These are phyloP conservation scores for Aspidiotus destructor DNA, from an alignment of 2,888 invertebrate genomes.

Conservation along the genomic window DNA sequence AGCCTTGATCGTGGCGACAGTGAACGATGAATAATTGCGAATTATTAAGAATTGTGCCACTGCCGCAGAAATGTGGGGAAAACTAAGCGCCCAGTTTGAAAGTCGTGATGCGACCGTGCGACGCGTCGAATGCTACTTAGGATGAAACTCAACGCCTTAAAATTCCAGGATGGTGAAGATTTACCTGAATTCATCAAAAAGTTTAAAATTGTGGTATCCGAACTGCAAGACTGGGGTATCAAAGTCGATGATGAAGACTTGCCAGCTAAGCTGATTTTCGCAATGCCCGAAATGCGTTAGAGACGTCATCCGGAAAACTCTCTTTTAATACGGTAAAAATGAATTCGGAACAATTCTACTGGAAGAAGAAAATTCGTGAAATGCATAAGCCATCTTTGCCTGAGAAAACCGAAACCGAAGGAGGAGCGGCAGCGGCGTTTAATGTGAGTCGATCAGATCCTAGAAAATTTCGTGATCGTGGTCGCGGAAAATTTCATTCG, in stretches of 20 bases:
- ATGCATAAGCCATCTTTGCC: background rate
- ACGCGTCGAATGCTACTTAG: background rate
- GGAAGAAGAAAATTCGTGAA: background rate
- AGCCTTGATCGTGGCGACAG: background rate
- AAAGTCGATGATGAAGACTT: background rate
- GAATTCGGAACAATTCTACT: background rate
- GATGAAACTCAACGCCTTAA: background rate
- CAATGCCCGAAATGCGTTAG: background rate
- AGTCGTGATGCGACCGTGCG: background rate
- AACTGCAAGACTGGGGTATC: background rate
- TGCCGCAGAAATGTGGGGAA: background rate
- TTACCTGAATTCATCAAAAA: background rate
- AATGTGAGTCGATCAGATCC: too few relatives aligned
- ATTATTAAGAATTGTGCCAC: background rate
- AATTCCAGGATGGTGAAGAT: background rate
- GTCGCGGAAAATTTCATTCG: background rate
- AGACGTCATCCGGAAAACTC: background rate
- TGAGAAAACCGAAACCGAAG: background rate
- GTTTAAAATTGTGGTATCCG: background rate
- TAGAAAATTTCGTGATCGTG: too few relatives aligned
- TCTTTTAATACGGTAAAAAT: background rate
- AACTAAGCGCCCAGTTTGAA: background rate
- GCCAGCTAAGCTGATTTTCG: background rate
- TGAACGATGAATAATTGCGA: background rate
- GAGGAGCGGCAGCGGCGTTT: background rate